These are phyloP conservation scores for Columba guinea DNA, from an alignment of 2,797 vertebrate genomes.

Conservation along the genomic window DNA sequence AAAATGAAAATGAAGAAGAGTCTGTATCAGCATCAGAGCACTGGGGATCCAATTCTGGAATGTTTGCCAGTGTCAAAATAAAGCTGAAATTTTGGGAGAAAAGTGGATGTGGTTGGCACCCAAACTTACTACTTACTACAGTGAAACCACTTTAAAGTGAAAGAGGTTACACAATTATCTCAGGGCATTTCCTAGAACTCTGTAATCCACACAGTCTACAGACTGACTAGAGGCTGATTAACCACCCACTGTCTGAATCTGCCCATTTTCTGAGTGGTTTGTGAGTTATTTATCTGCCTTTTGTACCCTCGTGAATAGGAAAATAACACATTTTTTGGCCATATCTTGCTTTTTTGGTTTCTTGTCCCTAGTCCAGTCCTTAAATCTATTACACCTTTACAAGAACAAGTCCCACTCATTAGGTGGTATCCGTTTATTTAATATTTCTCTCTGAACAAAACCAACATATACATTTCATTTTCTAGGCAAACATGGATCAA, in stretches of 20 bases:
- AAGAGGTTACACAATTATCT: not conserved
- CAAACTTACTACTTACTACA: not conserved
- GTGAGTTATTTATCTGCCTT: not conserved
- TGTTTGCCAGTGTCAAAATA: fast-evolving
- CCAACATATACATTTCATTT: not conserved
- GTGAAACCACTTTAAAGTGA: not conserved
- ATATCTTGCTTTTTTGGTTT: not conserved
- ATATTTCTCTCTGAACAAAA: not conserved
- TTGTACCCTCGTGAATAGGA: not conserved
- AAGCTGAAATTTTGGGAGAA: not conserved
- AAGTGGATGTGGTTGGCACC: not conserved
- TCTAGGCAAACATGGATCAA: not conserved
- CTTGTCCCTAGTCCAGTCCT: not conserved
- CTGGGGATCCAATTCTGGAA: not conserved
- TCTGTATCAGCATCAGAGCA: not conserved
- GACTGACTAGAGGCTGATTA: not conserved
- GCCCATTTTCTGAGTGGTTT: not conserved
- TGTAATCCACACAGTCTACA: not conserved
- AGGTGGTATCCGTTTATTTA: not conserved
- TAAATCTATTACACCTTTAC: not conserved
- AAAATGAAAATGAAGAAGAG: not conserved
- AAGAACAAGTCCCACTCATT: not conserved
- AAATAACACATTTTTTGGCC: not conserved
- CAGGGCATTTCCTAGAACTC: not conserved
- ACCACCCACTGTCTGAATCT: not conserved